Percentiles rank a stretch among this genome's conserved stretches.
These are phyloP conservation scores for Subanguina moxae DNA, from an alignment of 1,140 invertebrate species.

Conservation along the genomic window DNA sequence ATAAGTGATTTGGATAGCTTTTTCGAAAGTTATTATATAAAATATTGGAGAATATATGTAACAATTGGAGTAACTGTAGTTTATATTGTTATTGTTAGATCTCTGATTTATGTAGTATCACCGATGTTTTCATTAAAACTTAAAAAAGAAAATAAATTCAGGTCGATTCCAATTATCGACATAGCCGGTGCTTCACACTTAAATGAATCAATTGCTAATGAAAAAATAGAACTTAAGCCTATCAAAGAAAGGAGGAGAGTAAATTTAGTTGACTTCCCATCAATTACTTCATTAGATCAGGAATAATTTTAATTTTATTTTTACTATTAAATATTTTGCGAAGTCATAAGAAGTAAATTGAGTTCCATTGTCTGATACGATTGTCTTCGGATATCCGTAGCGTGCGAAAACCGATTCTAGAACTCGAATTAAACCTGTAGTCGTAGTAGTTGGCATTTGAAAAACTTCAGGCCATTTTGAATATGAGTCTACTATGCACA, in stretches of 20 bases:
- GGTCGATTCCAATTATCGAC: neutral
- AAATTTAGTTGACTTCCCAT: slow-evolving; percentile 29
- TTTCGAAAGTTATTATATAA: slow-evolving; percentile 33
- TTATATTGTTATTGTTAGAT: slow-evolving; percentile 29
- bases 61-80: slow-evolving; percentile 35
- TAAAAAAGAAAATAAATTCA: slow-evolving; percentile 23
- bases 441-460: too few species aligned
- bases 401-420: too few species aligned
- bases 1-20: slow-evolving; percentile 32
- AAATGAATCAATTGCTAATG: slow-evolving; percentile 10
- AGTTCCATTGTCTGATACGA: too few species aligned
- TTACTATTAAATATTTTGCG: too few species aligned
- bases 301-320: too few species aligned
- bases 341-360: too few species aligned
- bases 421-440: too few species aligned
- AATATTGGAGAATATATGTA: slow-evolving; percentile 42
- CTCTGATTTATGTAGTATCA: slow-evolving; percentile 34
- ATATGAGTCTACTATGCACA: too few species aligned
- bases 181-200: slow-evolving; percentile 15
- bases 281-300: too few species aligned
- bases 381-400: too few species aligned
- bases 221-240: slow-evolving; percentile 19
- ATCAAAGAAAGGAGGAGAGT: slow-evolving; percentile 14
- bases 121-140: too few species aligned
- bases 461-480: too few species aligned